Evolutionary conservation across 2,797 vertebrate genomes (phyloP).

Genomic region (Amniataba percoides): DNA sequence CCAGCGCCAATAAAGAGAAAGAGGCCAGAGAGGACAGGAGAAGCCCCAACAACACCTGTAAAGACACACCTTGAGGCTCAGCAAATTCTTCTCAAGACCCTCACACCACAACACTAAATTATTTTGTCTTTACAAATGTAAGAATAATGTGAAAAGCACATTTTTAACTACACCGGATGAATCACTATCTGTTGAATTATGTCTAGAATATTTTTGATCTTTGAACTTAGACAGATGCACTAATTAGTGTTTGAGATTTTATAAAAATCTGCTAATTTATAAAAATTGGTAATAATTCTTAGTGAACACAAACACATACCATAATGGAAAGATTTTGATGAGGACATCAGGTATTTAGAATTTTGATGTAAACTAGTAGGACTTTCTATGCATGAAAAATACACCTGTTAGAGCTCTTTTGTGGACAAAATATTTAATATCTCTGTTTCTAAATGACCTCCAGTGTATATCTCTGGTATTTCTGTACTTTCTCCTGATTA

Average conservation of each 20-base stretch:
- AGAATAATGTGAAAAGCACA: background rate
- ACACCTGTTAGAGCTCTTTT: too few relatives aligned
- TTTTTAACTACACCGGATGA: constrained; percentile 2
- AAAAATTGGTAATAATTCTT: too few relatives aligned
- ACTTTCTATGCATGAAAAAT: background rate
- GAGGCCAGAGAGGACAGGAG: constrained; percentile 70
- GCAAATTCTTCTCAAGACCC: constrained; percentile 66
- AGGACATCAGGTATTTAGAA: background rate
- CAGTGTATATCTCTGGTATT: too few relatives aligned
- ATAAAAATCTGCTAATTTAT: background rate
- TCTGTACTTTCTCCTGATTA: too few relatives aligned
- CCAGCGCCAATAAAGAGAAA: constrained; percentile 66
- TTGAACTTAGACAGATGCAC: background rate
- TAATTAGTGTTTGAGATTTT: background rate
- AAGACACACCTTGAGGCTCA: constrained; percentile 73
- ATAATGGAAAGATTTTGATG: too few relatives aligned
- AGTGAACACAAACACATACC: too few relatives aligned
- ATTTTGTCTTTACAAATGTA: constrained; percentile 47
- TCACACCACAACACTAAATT: constrained; percentile 54
- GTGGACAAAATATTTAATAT: too few relatives aligned
- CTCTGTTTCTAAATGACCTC: too few relatives aligned
- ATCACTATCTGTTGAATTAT: background rate
- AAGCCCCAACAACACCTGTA: constrained; percentile 80
- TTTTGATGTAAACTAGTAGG: background rate
- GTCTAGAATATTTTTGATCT: background rate